Base-by-base conservation (phyloP, 1,140 invertebrate genomes). In the Caenorhabditis latens region DNA sequence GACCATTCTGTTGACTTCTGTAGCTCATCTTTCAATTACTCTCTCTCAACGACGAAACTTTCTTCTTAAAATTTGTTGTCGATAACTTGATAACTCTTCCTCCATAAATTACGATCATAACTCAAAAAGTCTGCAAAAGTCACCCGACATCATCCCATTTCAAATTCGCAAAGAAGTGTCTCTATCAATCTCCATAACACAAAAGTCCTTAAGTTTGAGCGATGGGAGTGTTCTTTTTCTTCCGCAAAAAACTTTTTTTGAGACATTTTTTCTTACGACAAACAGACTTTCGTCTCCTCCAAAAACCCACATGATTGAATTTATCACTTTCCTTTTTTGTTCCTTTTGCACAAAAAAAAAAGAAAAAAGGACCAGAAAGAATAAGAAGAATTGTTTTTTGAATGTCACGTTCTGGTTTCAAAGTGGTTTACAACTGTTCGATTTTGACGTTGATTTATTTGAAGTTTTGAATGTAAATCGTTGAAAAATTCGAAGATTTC, bases 241-340 rank as follows among this genome's bases (percentile, higher is more conserved):
- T 32, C 21, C 19, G 8, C 16, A 19, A 16, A 65, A 71, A 43
- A 46, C 65, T 46, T 19, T 71, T n/a, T 24, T 71, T 32, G 42
- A 71, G 65, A 7, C 65, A 43, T 71, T 24, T 32, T 71, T 71
- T 19, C 40, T 19, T 8, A 46, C 32, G 32, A 42, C 63, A 50
- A 79, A 79, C 40, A 79, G 9, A 79, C 13, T 50, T 50, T 50
- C 8, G 4, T 50, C 21, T 14, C 46, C 40, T 79, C 46, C 46
- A 79, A 79, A 79, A 48, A 50, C 21, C 71, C 46, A 43, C 71
- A 50, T 79, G 71, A 79, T 79, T 79, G 71, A 79, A 79, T 79
- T 79, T 79, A 79, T 79, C 71, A 79, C 71, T 50, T 48, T 79
- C 42, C 71, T 50, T 9, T 79, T 79, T 46, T 46, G 71, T 79